phyloP scores from a whole-genome alignment of 2,113 vertebrate species.

The Pogonocichla stellata region DNA sequence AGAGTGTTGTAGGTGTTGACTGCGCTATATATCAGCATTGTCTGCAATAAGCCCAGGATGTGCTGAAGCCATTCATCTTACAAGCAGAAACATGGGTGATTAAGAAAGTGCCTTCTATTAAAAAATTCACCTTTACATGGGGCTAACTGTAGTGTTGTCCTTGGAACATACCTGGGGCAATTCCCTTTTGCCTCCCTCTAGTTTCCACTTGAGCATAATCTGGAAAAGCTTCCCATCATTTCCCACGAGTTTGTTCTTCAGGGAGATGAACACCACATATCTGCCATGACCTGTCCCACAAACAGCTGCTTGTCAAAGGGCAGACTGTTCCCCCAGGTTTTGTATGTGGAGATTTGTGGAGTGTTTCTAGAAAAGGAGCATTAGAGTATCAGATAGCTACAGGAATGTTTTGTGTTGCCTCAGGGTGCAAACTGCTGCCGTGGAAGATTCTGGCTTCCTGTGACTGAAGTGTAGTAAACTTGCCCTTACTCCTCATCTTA shows the following conservation, averaged over 20 bases:
- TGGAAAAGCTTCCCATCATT: background rate
- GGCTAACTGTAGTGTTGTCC: background rate
- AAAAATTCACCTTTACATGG: background rate
- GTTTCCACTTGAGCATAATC: background rate
- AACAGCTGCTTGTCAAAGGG: background rate
- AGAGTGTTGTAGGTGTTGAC: background rate
- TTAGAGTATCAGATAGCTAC: background rate
- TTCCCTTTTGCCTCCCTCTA: background rate
- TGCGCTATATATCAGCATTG: background rate
- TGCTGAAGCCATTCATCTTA: background rate
- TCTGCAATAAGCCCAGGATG: background rate
- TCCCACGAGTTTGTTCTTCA: background rate
- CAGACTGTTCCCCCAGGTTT: background rate
- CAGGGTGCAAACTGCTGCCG: background rate
- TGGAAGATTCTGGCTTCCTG: background rate
- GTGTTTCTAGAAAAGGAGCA: background rate
- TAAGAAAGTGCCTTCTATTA: background rate
- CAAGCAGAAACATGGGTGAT: background rate
- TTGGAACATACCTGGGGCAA: background rate
- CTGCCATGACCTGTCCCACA: background rate
- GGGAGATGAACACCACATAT: background rate
- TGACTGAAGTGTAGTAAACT: background rate
- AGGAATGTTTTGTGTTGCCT: background rate
- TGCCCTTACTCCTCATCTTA: background rate
- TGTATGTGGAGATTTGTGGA: background rate